Evolutionary conservation across 2,888 invertebrate species (phyloP), one percentile per base, ranked within the genome.

Genomic region (Mimas tiliae): DNA sequence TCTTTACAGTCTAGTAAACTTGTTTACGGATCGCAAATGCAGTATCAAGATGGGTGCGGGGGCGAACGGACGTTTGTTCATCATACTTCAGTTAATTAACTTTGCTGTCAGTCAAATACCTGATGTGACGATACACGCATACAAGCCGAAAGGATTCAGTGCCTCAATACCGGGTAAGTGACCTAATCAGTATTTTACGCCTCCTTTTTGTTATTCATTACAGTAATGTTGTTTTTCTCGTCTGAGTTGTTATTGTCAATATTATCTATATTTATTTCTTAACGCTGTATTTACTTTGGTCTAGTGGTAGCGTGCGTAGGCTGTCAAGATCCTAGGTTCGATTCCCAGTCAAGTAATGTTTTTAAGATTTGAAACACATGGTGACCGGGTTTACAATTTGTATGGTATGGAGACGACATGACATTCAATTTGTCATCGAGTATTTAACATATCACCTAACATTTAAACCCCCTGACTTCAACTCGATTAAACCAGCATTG

Each of bases 101-200:
- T 68, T 71, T 74, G 53, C 68, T 69, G 55, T 66, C 51, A 50
- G 67, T 65, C 67, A 80, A 21, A 85, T 94, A 1, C 95, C 95
- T 0, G 84, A 89, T 53, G 93, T 95, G 1, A 88, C 77, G n/a
- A 89, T 95, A 55, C 90, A 94, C 70, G 94, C 92, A 0, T 85
- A 95, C 0, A 83, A 80, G 64, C 95, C 95, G 0, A 94, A 83
- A 81, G 96, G 96, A 71, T 84, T 96, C 12, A 84, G 90, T 16
- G 94, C 95, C 12, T 95, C 94, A 0, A 94, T 95, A 75, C 95
- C 95, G 74, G 94, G 95, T 95, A 77, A 83, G 87, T 74, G 45
- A 38, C 12, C 12, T 50, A 42, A 42, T 1, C 14, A 47, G n/a
- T 47, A n/a, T 47, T 42, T 42, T 11, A 42, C 27, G 7, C 11